Conservation (phyloP, 2,797 vertebrate genomes). For the Nannoperca australis region DNA sequence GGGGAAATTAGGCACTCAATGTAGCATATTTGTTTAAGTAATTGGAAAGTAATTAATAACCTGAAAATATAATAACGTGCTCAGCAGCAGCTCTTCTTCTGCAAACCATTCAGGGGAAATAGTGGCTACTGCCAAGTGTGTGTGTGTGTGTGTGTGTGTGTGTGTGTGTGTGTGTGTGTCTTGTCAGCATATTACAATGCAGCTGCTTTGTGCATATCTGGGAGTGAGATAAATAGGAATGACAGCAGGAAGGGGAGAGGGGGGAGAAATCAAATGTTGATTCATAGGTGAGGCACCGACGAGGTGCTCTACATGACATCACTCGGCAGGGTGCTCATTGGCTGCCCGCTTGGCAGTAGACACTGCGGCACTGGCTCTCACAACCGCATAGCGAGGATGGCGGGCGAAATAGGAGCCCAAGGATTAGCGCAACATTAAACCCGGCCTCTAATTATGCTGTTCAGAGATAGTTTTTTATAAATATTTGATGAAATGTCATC, state of each 20-base stretch:
- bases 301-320: constrained; percentile 56
- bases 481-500: constrained; percentile 91
- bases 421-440: constrained; percentile 80
- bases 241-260: constrained; percentile 47
- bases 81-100: constrained; percentile 63
- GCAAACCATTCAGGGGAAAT: constrained; percentile 52
- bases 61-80: constrained; percentile 78
- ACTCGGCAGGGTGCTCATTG: constrained; percentile 47
- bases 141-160: constrained; percentile 41
- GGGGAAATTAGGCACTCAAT: constrained; percentile 87
- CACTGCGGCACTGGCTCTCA: constrained; percentile 63
- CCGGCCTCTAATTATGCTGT: constrained; percentile 85
- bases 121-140: constrained; percentile 43
- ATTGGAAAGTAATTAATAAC: constrained; percentile 88
- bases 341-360: constrained; percentile 47
- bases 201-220: constrained; percentile 48
- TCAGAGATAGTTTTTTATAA: constrained; percentile 87
- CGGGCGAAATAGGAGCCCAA: constrained; percentile 68
- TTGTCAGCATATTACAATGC: constrained; percentile 61
- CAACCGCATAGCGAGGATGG: constrained; percentile 52
- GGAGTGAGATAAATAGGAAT: constrained; percentile 61
- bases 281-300: constrained; percentile 55
- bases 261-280: constrained; percentile 54
- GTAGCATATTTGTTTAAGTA: constrained; percentile 87
- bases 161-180: constrained; percentile 40